A percentile compares a stretch with the other conserved stretches of the same genome.
Conservation (phyloP, 2,888 invertebrate species). For the Helleia helle region DNA sequence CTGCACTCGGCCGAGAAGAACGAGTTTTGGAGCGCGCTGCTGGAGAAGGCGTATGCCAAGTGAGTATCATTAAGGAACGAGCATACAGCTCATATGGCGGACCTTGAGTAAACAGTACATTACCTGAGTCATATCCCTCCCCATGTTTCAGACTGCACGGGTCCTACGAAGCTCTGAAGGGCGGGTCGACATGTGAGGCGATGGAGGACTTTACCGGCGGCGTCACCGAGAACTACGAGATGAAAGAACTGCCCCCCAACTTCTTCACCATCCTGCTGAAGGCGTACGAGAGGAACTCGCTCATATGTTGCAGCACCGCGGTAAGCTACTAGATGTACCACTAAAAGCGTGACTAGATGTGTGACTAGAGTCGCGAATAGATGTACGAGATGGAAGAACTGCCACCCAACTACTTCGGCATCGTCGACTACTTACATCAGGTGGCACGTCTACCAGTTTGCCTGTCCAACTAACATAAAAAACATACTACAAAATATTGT, state of each 20-base stretch:
- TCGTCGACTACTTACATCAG: no score
- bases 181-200: slow-evolving; percentile 97
- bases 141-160: slow-evolving; percentile 83
- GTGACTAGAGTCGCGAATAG: no score
- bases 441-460: no score
- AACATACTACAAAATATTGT: no score
- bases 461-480: no score
- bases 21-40: slow-evolving; percentile 96
- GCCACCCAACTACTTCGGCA: slow-evolving; percentile 90
- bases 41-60: slow-evolving; percentile 97
- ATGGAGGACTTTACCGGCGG: slow-evolving; percentile 99
- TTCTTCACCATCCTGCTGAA: slow-evolving; percentile 91
- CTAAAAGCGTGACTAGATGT: no score
- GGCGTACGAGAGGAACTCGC: slow-evolving; percentile 91
- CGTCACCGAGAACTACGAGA: slow-evolving; percentile 93
- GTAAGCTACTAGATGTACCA: no score
- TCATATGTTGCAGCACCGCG: slow-evolving; percentile 97
- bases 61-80: slow-evolving; percentile 49
- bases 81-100: no score
- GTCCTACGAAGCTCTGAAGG: slow-evolving; percentile 97
- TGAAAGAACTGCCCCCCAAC: slow-evolving; percentile 87
- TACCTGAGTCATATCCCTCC: no score
- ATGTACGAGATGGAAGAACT: no score
- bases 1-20: slow-evolving; percentile 90
- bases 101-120: no score